Evolutionary conservation across 2,888 invertebrate species (phyloP), one percentile per base, ranked within the genome.

Genomic region (Agriopis marginaria): DNA sequence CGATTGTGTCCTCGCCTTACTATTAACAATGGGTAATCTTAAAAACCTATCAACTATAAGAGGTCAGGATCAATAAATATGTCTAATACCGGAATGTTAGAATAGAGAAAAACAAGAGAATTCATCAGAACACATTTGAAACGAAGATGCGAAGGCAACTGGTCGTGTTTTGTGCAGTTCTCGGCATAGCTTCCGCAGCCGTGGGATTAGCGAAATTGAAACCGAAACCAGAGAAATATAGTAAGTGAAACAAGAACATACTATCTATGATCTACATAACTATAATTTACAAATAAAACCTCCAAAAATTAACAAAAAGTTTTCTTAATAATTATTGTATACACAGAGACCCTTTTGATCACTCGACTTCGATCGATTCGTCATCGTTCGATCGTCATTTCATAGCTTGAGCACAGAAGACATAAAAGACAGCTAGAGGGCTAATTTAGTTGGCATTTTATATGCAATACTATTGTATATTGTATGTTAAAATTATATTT

Each of bases 191-290:
- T 7, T 50, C 42, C 8, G 69, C 77, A 11, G 74, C 74, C 8
- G 61, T 72, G 39, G 67, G 61, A 6, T n/a, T 73, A 10, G 75
- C 72, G 14, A 68, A 72, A 7, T 62, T 73, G 11, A 71, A 68
- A 17, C 45, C 53, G 7, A 81, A 75, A 53, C 80, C 79, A 2
- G 79, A 75, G 0, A 77, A 79, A 69, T 78, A 70, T 42, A 77
- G 80, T 81, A 64, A 80, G 81, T 76, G 1, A 17, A 42, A 42
- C 17, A 0, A 42, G 12, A 10, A 12, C 42, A 1, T 42, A 42
- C 42, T 42, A 8, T 2, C 0, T 6, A 42, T 4, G 3, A 8
- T 4, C 42, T 45, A 11, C 11, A 45, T 11, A 3, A 32, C 0
- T 32, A 32, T 32, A 32, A 32, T 32, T 32, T 32, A 5, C 5